phyloP scores from a whole-genome alignment of 2,113 vertebrate genomes.

The Ptilonorhynchus violaceus region DNA sequence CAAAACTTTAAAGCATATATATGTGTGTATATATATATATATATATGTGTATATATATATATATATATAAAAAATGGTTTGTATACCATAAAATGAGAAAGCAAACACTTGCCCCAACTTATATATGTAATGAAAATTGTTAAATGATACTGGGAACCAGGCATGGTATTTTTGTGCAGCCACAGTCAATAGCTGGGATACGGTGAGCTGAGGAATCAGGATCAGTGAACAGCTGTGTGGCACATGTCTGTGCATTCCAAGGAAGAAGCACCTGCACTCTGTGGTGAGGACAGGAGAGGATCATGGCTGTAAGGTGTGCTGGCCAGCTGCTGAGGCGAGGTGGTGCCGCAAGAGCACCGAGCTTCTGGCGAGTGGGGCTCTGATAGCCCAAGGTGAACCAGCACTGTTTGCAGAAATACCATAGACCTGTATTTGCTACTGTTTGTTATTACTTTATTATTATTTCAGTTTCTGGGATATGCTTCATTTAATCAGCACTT shows the following conservation, averaged over 20 bases:
- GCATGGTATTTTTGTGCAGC: not conserved
- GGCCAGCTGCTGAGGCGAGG: not conserved
- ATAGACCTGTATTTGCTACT: not conserved
- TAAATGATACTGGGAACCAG: not conserved
- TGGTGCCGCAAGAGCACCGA: rapidly evolving
- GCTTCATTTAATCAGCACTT: not conserved
- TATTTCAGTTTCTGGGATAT: not conserved
- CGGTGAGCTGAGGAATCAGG: rapidly evolving
- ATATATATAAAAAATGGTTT: not conserved
- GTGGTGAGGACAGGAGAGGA: not conserved
- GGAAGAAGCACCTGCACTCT: rapidly evolving
- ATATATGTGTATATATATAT: too few relatives aligned
- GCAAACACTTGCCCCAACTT: not conserved
- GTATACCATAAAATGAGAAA: not conserved
- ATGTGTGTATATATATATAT: too few relatives aligned
- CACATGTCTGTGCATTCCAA: rapidly evolving
- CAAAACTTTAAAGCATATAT: not conserved
- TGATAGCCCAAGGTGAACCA: not conserved
- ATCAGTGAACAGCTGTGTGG: not conserved
- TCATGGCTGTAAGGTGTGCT: rapidly evolving
- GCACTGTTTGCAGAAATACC: not conserved
- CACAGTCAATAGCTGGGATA: not conserved
- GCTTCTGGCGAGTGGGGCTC: not conserved
- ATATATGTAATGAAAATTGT: not conserved
- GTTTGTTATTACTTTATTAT: too few relatives aligned